A percentile compares a stretch with the other conserved stretches of the same genome.
phyloP scores from a whole-genome alignment of 2,888 invertebrate genomes.

The Neria commutata region DNA sequence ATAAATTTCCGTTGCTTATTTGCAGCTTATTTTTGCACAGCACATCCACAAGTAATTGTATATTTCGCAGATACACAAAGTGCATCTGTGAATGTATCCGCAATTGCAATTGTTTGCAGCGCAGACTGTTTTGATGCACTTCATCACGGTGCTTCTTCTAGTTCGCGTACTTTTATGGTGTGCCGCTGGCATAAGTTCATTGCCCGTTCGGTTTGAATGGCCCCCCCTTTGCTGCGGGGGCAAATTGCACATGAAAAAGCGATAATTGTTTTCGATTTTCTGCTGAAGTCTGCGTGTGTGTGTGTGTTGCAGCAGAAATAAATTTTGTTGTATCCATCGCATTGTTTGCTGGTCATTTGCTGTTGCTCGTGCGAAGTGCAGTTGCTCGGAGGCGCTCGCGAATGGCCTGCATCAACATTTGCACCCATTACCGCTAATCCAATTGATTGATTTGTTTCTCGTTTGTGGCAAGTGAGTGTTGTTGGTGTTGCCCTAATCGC shows the following conservation, averaged over 20 bases:
- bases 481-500: not conserved
- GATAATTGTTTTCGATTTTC: slow-evolving; percentile 13
- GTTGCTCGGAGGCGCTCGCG: not conserved
- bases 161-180: not conserved
- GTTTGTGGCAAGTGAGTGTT: not conserved
- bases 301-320: not conserved
- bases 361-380: not conserved
- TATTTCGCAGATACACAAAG: not conserved
- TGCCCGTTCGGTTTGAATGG: not conserved
- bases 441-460: slow-evolving; percentile 7
- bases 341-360: not conserved
- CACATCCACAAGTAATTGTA: too few relatives aligned
- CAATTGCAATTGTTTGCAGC: not conserved
- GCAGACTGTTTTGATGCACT: not conserved
- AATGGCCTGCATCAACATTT: not conserved
- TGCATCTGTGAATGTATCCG: not conserved
- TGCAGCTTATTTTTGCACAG: too few relatives aligned
- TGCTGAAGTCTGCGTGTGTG: not conserved
- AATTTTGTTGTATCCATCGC: not conserved
- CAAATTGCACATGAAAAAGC: slow-evolving; percentile 2
- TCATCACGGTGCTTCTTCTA: not conserved
- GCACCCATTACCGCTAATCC: slow-evolving; percentile 6
- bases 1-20: too few relatives aligned
- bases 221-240: not conserved
- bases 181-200: not conserved